phyloP scores from a whole-genome alignment of 2,888 invertebrate genomes.

The Synanthedon formicaeformis region DNA sequence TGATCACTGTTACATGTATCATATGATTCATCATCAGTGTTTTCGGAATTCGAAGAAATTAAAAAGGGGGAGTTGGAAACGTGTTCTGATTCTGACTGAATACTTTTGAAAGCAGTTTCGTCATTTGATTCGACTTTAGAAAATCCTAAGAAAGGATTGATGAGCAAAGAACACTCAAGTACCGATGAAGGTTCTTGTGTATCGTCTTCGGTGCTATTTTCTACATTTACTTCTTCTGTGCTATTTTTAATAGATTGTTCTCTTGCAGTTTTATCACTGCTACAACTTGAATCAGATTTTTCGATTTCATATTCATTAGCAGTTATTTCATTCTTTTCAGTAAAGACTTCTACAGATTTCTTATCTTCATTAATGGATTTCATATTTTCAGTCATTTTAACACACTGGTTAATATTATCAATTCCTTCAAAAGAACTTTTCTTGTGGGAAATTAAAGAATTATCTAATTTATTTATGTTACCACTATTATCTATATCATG shows the following conservation, averaged over 20 bases:
- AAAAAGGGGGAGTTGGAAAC: too few species aligned
- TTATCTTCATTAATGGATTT: not conserved
- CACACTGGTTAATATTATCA: not conserved
- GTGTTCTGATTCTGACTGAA: not conserved
- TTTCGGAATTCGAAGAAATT: not conserved
- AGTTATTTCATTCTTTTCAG: not conserved
- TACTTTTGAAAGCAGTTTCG: conserved; percentile 9
- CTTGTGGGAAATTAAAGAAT: not conserved
- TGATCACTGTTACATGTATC: conserved; percentile 2
- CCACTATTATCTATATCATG: not conserved
- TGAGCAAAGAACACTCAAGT: conserved; percentile 4
- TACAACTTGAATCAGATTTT: too few species aligned
- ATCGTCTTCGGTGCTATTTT: not conserved
- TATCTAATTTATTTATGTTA: not conserved
- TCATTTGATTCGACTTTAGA: conserved; percentile 19
- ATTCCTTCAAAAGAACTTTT: not conserved
- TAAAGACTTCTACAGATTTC: not conserved
- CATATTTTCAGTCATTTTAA: not conserved
- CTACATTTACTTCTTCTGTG: too few species aligned
- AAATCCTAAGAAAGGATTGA: conserved; percentile 8
- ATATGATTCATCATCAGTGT: not conserved
- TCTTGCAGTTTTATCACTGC: too few species aligned
- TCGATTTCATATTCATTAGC: too few species aligned
- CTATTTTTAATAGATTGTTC: too few species aligned
- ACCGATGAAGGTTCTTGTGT: not conserved